Percentiles rank a stretch among this genome's conserved stretches.
Evolutionary conservation across 2,113 vertebrate genomes (phyloP).

Genomic region (Acinonyx jubatus): DNA sequence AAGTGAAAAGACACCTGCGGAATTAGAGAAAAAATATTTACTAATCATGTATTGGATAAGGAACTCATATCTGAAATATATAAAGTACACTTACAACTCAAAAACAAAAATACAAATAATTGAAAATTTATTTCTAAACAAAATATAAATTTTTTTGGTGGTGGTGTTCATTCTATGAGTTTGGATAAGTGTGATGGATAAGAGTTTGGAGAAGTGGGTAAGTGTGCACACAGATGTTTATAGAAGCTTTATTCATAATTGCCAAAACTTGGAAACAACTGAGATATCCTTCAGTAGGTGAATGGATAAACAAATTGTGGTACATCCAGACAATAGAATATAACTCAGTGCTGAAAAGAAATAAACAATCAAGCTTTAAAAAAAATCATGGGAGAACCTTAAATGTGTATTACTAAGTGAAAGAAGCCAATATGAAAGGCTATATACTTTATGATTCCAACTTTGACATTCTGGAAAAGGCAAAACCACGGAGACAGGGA

Average conservation of each 20-base stretch:
- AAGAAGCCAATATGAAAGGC: not conserved
- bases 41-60: not conserved
- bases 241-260: not conserved
- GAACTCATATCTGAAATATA: not conserved
- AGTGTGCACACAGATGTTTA: not conserved
- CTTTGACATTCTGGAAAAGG: not conserved
- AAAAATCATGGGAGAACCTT: not conserved
- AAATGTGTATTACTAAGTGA: not conserved
- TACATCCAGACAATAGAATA: not conserved
- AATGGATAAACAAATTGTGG: not conserved
- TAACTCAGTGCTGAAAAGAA: not conserved
- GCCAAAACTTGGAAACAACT: not conserved
- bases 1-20: not conserved
- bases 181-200: too few relatives aligned
- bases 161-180: too few relatives aligned
- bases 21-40: not conserved
- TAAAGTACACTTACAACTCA: not conserved
- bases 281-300: not conserved
- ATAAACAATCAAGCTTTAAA: not conserved
- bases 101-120: not conserved
- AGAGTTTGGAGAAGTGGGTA: too few relatives aligned
- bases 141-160: not conserved
- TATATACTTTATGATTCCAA: not conserved
- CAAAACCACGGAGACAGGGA: not conserved
- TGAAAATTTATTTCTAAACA: not conserved